Evolutionary conservation across 2,797 vertebrate genomes (phyloP).

Genomic region (Chiroxiphia lanceolata): DNA sequence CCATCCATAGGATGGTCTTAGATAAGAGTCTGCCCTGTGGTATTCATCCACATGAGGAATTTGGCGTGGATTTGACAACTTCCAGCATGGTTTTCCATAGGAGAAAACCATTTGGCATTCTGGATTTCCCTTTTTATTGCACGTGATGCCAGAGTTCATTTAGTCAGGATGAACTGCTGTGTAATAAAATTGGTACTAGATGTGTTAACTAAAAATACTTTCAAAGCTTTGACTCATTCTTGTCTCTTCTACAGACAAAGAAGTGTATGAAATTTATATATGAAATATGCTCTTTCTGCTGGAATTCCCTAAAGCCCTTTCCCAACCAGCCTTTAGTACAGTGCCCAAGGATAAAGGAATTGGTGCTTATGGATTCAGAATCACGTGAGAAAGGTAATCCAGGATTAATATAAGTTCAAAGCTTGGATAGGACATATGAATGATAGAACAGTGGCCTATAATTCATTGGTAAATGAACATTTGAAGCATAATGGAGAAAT

Average conservation of each 20-base stretch:
- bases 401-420: neutral
- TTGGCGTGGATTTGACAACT: neutral
- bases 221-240: neutral
- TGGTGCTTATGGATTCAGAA: neutral
- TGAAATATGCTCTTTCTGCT: neutral
- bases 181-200: neutral
- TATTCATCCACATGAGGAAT: neutral
- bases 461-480: constrained; percentile 41
- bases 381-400: neutral
- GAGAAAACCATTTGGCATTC: neutral
- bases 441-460: neutral
- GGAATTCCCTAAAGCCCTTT: neutral
- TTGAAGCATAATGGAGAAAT: constrained; percentile 34
- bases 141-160: neutral
- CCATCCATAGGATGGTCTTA: neutral
- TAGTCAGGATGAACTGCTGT: neutral
- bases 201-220: neutral
- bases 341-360: neutral
- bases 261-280: neutral
- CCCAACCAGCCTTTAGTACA: neutral
- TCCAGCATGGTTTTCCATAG: neutral
- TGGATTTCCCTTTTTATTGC: neutral
- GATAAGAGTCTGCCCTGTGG: neutral
- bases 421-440: neutral
- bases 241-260: neutral